Percentiles rank a stretch among this genome's conserved stretches.
Conservation (phyloP, 2,797 vertebrate genomes). For the Halcyon leucocephala region DNA sequence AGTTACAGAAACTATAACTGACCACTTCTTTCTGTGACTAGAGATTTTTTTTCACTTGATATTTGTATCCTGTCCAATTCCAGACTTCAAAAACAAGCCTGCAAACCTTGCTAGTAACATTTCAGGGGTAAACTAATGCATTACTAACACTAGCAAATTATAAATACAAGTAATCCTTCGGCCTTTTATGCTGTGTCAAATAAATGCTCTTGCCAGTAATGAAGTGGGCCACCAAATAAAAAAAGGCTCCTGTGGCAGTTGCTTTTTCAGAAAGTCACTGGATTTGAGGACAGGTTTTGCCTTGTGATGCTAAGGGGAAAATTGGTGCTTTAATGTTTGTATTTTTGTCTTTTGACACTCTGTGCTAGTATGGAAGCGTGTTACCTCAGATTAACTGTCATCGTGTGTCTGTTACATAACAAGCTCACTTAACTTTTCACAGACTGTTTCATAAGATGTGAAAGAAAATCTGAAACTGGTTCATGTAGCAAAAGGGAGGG, state of each 20-base stretch:
- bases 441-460: not conserved
- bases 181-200: not conserved
- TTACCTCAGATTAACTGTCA: not conserved
- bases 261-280: not conserved
- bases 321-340: not conserved
- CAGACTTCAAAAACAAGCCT: not conserved
- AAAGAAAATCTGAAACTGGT: not conserved
- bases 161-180: not conserved
- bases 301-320: not conserved
- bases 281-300: not conserved
- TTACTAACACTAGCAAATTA: not conserved
- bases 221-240: not conserved
- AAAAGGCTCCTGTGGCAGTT: not conserved
- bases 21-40: not conserved
- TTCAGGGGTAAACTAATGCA: not conserved
- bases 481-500: not conserved
- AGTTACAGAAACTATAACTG: rapidly evolving
- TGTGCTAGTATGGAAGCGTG: not conserved
- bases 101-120: not conserved
- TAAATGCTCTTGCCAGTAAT: not conserved
- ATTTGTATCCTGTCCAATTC: not conserved
- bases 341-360: not conserved
- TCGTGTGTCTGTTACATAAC: not conserved
- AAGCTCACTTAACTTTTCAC: not conserved
- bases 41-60: not conserved